Evolutionary conservation across 2,113 vertebrate species (phyloP).

Genomic region (Ancistrus triradiatus): DNA sequence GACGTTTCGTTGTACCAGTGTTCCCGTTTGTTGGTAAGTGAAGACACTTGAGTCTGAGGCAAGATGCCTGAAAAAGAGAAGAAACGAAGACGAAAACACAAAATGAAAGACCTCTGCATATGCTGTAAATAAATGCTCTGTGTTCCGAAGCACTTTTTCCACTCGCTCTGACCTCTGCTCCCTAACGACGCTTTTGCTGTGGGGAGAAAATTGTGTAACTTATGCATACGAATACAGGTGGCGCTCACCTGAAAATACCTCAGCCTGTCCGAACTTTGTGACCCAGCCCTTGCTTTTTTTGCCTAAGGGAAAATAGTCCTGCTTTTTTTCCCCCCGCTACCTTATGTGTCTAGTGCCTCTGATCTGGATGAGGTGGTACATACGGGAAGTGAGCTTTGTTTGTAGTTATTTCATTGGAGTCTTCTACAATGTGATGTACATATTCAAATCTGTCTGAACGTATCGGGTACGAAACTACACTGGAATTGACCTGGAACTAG

Average conservation of each 20-base stretch:
- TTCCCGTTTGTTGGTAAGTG: slow-evolving; percentile 32
- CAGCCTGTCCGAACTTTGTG: slow-evolving; percentile 55
- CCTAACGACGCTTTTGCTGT: slow-evolving; percentile 47
- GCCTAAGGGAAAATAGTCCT: slow-evolving; percentile 19
- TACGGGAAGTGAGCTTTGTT: slow-evolving; percentile 32
- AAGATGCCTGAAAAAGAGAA: slow-evolving; percentile 6
- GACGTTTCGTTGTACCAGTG: slow-evolving; percentile 14
- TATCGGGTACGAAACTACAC: slow-evolving; percentile 36
- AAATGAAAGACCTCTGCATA: slow-evolving; percentile 49
- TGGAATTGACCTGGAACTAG: slow-evolving; percentile 41
- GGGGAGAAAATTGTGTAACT: slow-evolving; percentile 60
- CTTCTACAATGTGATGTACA: slow-evolving; percentile 56
- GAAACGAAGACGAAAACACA: slow-evolving; percentile 1
- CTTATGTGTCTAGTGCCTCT: slow-evolving; percentile 51
- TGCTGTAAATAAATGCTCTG: slow-evolving; percentile 72
- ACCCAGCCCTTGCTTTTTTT: slow-evolving; percentile 8
- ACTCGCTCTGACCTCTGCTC: slow-evolving; percentile 46
- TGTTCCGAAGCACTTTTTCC: slow-evolving; percentile 70
- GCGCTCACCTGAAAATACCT: slow-evolving; percentile 71
- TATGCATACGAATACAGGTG: slow-evolving; percentile 70
- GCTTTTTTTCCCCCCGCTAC: slow-evolving; percentile 38
- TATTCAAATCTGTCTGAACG: slow-evolving; percentile 46
- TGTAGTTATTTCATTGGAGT: slow-evolving; percentile 25
- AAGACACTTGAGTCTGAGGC: slow-evolving; percentile 40
- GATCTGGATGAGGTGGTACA: slow-evolving; percentile 26